phyloP scores from a whole-genome alignment of 2,888 invertebrate species.

The Eumacrocentrus americanus region DNA sequence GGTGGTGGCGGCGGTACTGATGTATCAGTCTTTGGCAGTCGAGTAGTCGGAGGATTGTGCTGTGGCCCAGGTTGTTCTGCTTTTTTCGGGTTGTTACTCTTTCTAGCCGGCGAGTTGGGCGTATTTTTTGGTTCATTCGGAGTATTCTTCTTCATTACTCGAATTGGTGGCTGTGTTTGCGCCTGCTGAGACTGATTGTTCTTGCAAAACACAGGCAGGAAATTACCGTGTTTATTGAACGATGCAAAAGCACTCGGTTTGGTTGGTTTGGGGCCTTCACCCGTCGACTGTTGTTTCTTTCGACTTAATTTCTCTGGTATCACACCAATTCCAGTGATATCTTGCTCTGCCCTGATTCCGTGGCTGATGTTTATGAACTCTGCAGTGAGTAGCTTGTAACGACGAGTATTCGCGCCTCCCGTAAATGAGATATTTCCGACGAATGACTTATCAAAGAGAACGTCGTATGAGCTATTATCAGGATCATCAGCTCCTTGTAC shows the following conservation, averaged over 20 bases:
- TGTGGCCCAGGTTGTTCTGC: conserved; percentile 5
- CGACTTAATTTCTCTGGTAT: conserved; percentile 8
- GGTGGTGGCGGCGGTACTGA: not conserved
- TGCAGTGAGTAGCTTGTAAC: conserved; percentile 64
- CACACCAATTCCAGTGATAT: conserved; percentile 53
- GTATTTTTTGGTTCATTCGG: conserved; percentile 17
- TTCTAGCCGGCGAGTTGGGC: not conserved
- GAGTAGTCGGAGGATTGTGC: conserved; percentile 24
- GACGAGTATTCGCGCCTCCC: conserved; percentile 46
- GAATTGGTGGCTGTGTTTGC: conserved; percentile 27
- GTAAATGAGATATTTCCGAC: conserved; percentile 48
- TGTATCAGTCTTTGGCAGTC: conserved; percentile 11
- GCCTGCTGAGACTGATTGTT: conserved; percentile 17
- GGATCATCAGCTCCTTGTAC: conserved; percentile 67
- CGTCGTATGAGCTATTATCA: conserved; percentile 72
- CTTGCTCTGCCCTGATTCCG: conserved; percentile 61
- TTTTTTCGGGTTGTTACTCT: conserved; percentile 19
- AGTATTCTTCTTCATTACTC: conserved; percentile 36
- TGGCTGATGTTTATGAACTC: conserved; percentile 70
- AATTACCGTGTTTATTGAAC: conserved; percentile 34
- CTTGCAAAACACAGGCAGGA: conserved; percentile 28
- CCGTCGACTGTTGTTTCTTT: not conserved
- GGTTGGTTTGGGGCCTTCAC: not conserved
- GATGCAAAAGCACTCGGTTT: conserved; percentile 41
- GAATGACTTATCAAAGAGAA: conserved; percentile 82